Evolutionary conservation across 64 coral and sea anemone species (phyloP).

Genomic region (Catalaphyllia jardinei): DNA sequence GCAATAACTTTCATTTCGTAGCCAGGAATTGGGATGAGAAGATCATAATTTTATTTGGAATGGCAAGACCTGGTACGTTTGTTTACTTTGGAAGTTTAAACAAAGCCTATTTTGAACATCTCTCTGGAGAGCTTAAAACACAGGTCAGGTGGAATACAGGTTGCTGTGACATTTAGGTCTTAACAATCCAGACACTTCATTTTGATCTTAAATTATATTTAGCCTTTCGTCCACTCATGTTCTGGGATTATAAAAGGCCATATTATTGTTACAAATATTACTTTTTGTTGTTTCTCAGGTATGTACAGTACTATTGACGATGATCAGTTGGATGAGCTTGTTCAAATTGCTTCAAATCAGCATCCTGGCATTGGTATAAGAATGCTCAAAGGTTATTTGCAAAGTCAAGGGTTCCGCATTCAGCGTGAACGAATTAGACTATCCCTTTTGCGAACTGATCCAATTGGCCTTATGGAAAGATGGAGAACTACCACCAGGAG

Average conservation of each 20-base stretch:
- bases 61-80: no score
- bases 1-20: no score
- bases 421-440: conserved; percentile 21
- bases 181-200: no score
- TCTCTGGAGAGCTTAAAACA: no score
- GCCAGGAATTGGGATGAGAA: no score
- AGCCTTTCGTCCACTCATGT: background rate
- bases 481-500: conserved; percentile 3
- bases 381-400: conserved; percentile 25
- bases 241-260: background rate
- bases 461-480: conserved; percentile 17
- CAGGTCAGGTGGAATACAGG: no score
- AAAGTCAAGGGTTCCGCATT: conserved; percentile 13
- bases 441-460: conserved; percentile 35
- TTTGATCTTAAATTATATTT: background rate
- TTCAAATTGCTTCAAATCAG: conserved; percentile 32
- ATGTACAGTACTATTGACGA: conserved; percentile 51
- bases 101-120: no score
- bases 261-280: background rate
- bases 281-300: conserved; percentile 22
- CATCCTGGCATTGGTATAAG: conserved; percentile 52
- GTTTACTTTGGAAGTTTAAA: no score
- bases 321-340: conserved; percentile 32
- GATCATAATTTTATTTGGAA: no score
- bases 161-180: no score